phyloP scores from a whole-genome alignment of 2,888 invertebrate species.

The Drosophila infuscata region DNA sequence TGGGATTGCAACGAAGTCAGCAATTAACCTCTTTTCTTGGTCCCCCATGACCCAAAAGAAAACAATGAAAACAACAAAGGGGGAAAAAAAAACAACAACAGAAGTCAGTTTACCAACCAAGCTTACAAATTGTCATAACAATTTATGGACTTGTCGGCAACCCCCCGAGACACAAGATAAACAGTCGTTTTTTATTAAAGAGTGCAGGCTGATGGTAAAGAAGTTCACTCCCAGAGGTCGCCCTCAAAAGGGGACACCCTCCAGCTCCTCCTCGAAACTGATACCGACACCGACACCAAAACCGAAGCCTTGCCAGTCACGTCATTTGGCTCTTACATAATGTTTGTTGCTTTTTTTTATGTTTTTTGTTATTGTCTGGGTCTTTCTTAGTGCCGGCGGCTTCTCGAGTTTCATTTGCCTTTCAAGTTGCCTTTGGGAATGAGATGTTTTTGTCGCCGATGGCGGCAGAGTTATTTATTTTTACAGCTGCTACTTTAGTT shows the following conservation, averaged over 20 bases:
- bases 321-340: conserved; percentile 67
- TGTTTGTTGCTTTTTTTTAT: conserved; percentile 17
- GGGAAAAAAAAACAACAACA: neutral
- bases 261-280: neutral
- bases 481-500: conserved; percentile 44
- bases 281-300: conserved; percentile 1
- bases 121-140: conserved; percentile 63
- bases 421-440: conserved; percentile 57
- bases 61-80: neutral
- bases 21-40: conserved; percentile 34
- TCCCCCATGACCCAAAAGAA: conserved; percentile 24
- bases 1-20: neutral
- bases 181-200: conserved; percentile 13
- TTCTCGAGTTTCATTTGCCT: conserved; percentile 56
- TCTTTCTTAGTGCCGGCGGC: conserved; percentile 25
- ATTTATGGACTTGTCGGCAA: conserved; percentile 60
- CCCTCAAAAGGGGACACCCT: conserved; percentile 4
- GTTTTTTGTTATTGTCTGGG: conserved; percentile 17
- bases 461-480: conserved; percentile 48
- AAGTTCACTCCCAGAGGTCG: conserved; percentile 47
- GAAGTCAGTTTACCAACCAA: conserved; percentile 5
- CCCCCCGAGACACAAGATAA: conserved; percentile 30
- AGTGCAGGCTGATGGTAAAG: conserved; percentile 18
- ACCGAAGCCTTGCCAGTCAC: conserved; percentile 71
- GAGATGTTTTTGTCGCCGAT: conserved; percentile 44